These are phyloP conservation scores for Aphrophora alni DNA, from an alignment of 2,888 invertebrate species.

Conservation along the genomic window DNA sequence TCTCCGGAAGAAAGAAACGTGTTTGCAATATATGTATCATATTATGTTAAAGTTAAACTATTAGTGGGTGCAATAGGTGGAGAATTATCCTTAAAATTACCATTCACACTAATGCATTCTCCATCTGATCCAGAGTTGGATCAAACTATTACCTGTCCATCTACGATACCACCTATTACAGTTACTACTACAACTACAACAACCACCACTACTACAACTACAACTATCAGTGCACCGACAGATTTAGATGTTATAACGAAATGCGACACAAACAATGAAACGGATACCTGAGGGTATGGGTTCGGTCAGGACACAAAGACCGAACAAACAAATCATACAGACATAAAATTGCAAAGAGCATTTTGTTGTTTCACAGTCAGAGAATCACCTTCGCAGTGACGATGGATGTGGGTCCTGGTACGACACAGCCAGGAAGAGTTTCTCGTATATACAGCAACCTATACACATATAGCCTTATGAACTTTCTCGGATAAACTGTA, in stretches of 20 bases:
- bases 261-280: background rate
- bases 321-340: slow-evolving; percentile 42
- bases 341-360: slow-evolving; percentile 45
- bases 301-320: slow-evolving; percentile 33
- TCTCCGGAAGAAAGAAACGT: slow-evolving; percentile 80
- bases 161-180: slow-evolving; percentile 12
- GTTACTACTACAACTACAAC: slow-evolving; percentile 23
- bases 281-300: background rate
- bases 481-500: background rate
- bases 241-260: slow-evolving; percentile 20
- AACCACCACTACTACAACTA: slow-evolving; percentile 7
- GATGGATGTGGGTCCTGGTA: slow-evolving; percentile 27
- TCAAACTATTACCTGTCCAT: background rate
- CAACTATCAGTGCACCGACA: slow-evolving; percentile 9
- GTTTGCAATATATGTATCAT: slow-evolving; percentile 90
- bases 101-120: slow-evolving; percentile 80
- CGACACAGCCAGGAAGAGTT: background rate
- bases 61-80: slow-evolving; percentile 82
- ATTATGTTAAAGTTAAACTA: slow-evolving; percentile 88
- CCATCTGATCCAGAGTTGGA: slow-evolving; percentile 65
- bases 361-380: slow-evolving; percentile 47
- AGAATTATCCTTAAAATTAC: slow-evolving; percentile 78
- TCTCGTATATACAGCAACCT: background rate
- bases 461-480: background rate
- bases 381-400: slow-evolving; percentile 44